These are phyloP conservation scores for Cotesia typhae DNA, from an alignment of 1,140 invertebrate genomes.

Conservation along the genomic window DNA sequence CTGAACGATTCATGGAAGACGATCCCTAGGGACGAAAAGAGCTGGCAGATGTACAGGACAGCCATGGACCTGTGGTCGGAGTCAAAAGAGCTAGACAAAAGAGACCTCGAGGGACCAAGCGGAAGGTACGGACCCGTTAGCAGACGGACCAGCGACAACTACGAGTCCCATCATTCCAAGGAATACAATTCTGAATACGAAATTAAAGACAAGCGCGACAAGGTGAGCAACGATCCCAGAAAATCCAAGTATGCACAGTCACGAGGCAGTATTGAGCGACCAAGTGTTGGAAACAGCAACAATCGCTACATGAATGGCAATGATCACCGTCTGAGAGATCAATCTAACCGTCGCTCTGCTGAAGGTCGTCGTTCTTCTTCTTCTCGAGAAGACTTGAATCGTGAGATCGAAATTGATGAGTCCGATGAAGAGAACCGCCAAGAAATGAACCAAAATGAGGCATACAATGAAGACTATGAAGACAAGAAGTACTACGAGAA, in stretches of 20 bases:
- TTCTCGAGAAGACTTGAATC: constrained; percentile 33
- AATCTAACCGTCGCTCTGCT: constrained; percentile 36
- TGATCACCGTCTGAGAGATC: constrained; percentile 25
- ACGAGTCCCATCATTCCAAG: constrained; percentile 31
- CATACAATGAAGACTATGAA: constrained; percentile 41
- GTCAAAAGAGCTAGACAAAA: constrained; percentile 47
- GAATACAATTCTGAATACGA: constrained; percentile 39
- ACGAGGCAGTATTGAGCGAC: constrained; percentile 36
- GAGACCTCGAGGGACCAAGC: constrained; percentile 35
- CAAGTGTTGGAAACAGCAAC: neutral
- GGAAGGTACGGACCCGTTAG: constrained; percentile 41
- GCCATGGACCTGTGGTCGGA: constrained; percentile 66
- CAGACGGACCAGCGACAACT: constrained; percentile 39
- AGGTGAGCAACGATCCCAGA: constrained; percentile 25
- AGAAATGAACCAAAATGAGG: constrained; percentile 51
- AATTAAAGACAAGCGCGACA: constrained; percentile 31
- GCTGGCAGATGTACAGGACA: constrained; percentile 65
- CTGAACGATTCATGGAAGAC: constrained; percentile 65
- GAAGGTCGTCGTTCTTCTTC: constrained; percentile 39
- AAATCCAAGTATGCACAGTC: constrained; percentile 38
- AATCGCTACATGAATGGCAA: constrained; percentile 32
- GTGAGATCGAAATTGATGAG: constrained; percentile 47
- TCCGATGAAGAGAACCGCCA: constrained; percentile 57
- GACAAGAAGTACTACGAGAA: constrained; percentile 56
- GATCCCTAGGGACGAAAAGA: constrained; percentile 62